phyloP scores from a whole-genome alignment of 2,797 vertebrate genomes.

The Sebastes taczanowskii region DNA sequence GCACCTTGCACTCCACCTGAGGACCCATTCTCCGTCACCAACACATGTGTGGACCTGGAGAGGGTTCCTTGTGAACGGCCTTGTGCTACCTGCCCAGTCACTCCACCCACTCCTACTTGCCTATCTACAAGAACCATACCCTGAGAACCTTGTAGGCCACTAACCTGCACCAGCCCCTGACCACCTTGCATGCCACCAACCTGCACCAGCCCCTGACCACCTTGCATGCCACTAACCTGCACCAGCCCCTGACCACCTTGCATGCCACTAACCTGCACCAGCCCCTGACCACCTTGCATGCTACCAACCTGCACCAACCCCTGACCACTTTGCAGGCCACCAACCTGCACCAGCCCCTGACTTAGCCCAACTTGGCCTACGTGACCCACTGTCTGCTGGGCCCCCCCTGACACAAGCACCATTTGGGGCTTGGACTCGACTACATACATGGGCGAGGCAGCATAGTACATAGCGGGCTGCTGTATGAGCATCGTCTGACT shows the following conservation, averaged over 20 bases:
- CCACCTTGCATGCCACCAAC: neutral
- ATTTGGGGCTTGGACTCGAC: slow-evolving; percentile 82
- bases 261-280: neutral
- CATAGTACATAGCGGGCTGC: slow-evolving; percentile 83
- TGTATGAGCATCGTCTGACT: slow-evolving; percentile 77
- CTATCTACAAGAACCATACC: slow-evolving; percentile 66
- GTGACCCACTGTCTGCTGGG: slow-evolving; percentile 57
- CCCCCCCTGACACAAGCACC: slow-evolving; percentile 65
- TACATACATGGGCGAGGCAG: slow-evolving; percentile 76
- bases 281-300: neutral
- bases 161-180: neutral
- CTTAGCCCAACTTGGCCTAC: slow-evolving; percentile 35
- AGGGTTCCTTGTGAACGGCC: slow-evolving; percentile 43
- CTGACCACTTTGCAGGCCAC: neutral
- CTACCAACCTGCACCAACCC: neutral
- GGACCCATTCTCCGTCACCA: slow-evolving; percentile 63
- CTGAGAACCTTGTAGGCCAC: slow-evolving; percentile 34
- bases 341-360: neutral
- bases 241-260: no score
- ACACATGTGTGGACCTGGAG: slow-evolving; percentile 60
- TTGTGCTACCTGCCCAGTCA: slow-evolving; percentile 24
- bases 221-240: no score
- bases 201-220: no score
- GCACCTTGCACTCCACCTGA: slow-evolving; percentile 13
- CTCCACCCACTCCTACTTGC: slow-evolving; percentile 46